Base-by-base conservation (phyloP, 1,140 invertebrate species). In the Drosophila kanapiae region DNA sequence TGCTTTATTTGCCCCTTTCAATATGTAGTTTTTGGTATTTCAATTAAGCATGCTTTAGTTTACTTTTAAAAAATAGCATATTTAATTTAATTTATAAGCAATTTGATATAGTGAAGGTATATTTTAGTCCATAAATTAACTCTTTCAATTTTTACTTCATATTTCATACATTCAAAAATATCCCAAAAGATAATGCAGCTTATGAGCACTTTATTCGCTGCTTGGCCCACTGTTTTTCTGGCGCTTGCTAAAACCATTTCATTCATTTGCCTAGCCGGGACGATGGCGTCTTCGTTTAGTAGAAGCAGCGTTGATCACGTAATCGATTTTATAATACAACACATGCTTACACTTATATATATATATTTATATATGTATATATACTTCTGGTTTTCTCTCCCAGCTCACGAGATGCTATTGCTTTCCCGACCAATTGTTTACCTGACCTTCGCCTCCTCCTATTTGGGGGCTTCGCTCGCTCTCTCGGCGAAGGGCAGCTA, bases 251-350 rank as follows among this genome's bases (percentile, higher is more conserved):
- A 54, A 54, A 56, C 23, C 47, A 47, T 64, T 56, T 71, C 75
- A 75, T 68, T 81, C 82, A 86, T 62, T 64, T 87, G 60, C 63
- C 56, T 78, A 59, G 53, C 72, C n/a, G 38, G 43, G 67, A 61
- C 60, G 85, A 84, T 87, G 80, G 77, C 83, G 80, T 88, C 84
- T 88, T 84, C 62, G 67, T 69, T 76, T 77, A 62, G 51, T 61
- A 45, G 38, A 42, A 33, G 67, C 80, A 48, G 54, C 64, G 62
- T 14, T 67, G 78, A 88, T 88, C 85, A 88, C 85, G 85, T 88
- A 88, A 88, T 88, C 85, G 85, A 88, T 90, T 84, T 81, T 90
- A 85, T 88, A 85, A 90, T 85, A 75, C 74, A 71, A 60, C 51
- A 59, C 61, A 78, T 62, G 53, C 53, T 54, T 54, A 54, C 37